Evolutionary conservation across 2,797 vertebrate genomes (phyloP).

Genomic region (Cygnus olor): DNA sequence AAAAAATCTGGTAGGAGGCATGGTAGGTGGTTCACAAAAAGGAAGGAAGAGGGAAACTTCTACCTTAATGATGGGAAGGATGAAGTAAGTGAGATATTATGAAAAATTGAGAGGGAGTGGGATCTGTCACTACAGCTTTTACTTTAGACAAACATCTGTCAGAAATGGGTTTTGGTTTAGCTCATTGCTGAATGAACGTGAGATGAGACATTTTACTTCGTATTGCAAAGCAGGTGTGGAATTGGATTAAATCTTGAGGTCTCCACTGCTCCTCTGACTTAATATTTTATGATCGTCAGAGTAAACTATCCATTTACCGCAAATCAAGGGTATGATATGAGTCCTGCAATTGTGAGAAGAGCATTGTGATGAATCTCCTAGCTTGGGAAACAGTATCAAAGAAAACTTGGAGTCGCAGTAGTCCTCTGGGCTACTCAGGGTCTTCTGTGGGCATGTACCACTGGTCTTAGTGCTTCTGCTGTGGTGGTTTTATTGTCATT

Average conservation of each 20-base stretch:
- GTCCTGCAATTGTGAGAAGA: neutral
- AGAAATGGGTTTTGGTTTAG: neutral
- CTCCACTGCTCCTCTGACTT: neutral
- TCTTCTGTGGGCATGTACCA: neutral
- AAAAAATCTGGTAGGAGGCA: neutral
- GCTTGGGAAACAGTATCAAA: neutral
- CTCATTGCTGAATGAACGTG: neutral
- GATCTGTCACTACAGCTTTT: neutral
- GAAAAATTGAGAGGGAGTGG: neutral
- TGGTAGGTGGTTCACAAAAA: neutral
- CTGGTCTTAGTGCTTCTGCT: neutral
- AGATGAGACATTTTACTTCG: neutral
- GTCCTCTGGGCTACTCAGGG: neutral
- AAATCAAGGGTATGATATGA: neutral
- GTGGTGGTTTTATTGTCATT: neutral
- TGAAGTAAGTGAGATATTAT: neutral
- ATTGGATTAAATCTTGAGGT: neutral
- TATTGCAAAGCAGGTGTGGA: neutral
- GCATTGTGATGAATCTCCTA: neutral
- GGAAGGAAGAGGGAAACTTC: neutral
- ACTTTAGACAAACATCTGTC: neutral
- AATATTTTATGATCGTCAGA: neutral
- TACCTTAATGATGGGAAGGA: neutral
- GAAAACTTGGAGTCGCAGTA: neutral
- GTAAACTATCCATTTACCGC: neutral